Base-by-base conservation (phyloP, 1,140 invertebrate species). In the Drosophila ficusphila region DNA sequence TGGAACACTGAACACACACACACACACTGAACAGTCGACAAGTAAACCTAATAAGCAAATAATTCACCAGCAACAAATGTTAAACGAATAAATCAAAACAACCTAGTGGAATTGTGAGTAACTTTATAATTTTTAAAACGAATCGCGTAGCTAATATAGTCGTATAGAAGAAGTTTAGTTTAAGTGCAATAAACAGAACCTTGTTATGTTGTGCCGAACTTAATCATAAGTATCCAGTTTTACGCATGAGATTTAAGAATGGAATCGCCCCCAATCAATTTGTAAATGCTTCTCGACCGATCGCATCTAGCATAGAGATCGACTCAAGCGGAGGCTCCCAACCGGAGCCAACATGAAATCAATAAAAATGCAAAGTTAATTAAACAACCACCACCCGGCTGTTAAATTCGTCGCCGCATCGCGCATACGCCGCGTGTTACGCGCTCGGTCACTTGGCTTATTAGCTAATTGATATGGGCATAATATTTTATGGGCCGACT, bases 341-440 rank as follows among this genome's bases (percentile, higher is more conserved):
- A 18, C 31, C 31, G 48, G 34, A 74, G 36, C 16, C 46, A 56
- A 54, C 44, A 23, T 29, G 38, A 74, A 62, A 68, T 60, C 72
- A 86, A 83, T 83, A 85, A 85, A 79, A 85, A 76, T 76, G 76
- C 81, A 85, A 85, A 86, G 79, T 85, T 85, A 85, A 86, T 85
- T 69, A 85, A 86, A 57, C 33, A 72, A 79, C 39, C 62, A 57
- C 33, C 67, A 79, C 39, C 62, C n/a, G 42, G 47, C 51, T 19
- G 27, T 42, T 23, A 23, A 58, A 42, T 47, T 38, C 18, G n/a
- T 42, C n/a, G 33, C 52, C n/a, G 29, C 39, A 71, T 71, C 56
- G 77, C 58, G 44, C 34, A 79, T 78, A 62, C 71, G 76, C 76
- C 76, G 73, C 58, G 61, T 51, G 33, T 72, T 79, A 79, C 51